Evolutionary conservation across 37 sponge, comb jelly and placozoan species (phyloP), one percentile per base, ranked within the genome.

Genomic region (Spongilla lacustris): DNA sequence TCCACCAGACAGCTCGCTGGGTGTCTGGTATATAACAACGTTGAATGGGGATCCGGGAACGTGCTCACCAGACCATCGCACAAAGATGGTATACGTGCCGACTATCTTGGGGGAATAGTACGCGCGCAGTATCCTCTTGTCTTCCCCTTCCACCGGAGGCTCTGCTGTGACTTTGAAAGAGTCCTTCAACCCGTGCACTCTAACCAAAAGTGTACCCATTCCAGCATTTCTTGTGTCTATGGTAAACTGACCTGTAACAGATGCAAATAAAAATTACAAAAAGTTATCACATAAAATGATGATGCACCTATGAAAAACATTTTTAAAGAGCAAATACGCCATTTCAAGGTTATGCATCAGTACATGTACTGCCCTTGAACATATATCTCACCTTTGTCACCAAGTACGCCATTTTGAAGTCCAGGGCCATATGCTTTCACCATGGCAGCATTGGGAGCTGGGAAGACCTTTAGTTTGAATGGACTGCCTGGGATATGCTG

Each of bases 361-460:
- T n/a, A n/a, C n/a, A n/a, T n/a, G n/a, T n/a, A n/a, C n/a, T n/a
- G n/a, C n/a, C n/a, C n/a, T 41, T 41, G 41, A 41, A 41, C 41
- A 41, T 41, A 9, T 67, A 13, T 82, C 93, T 89, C 81, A 69
- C 85, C 89, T 74, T 58, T 32, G 23, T 85, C 83, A 29, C 89
- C 87, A 36, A 85, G 46, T 58, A 67, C 79, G 36, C 82, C 85
- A 72, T 73, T 73, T 1, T 36, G 31, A 37, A 97, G 68, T 6
- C 97, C 97, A 2, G 97, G 95, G 0, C 97, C 97, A 68, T 70
- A 84, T 0, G 84, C 97, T 70, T 89, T 93, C 77, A 97, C 97
- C 69, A 86, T 83, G 76, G 79, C 29, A 0, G 97, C 86, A 89
- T 97, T 88, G 4, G 97, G 88, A 21, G 88, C 93, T 26, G 69